Percentiles rank a stretch among this genome's conserved stretches.
Conservation (phyloP, 2,888 invertebrate species). For the Tinea pellionella region DNA sequence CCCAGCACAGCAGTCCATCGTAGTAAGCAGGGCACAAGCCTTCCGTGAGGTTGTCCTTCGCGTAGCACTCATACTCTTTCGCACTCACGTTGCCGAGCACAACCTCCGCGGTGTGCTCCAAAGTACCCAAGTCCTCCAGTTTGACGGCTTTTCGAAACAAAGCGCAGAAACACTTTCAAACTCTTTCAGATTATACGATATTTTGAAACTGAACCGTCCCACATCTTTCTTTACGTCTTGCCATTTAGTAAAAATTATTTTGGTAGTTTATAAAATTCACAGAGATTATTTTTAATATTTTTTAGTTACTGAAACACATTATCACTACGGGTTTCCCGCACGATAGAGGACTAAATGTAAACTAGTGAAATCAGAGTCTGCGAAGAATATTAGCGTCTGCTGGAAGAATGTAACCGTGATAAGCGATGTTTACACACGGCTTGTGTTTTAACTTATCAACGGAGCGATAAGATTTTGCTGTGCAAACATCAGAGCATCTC, state of each 20-base stretch:
- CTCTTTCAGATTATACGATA: background rate
- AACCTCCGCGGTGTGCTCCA: slow-evolving; percentile 30
- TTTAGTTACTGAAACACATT: background rate
- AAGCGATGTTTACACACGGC: slow-evolving; percentile 56
- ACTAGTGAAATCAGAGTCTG: slow-evolving; percentile 33
- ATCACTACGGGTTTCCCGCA: background rate
- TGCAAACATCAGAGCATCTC: slow-evolving; percentile 58
- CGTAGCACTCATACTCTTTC: slow-evolving; percentile 39
- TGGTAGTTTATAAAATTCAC: background rate
- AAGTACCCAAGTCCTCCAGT: slow-evolving; percentile 61
- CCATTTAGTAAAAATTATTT: background rate
- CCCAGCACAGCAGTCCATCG: slow-evolving; percentile 88
- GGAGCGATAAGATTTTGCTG: slow-evolving; percentile 48
- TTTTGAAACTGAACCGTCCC: background rate
- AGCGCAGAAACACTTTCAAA: background rate
- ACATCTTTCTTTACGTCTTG: background rate
- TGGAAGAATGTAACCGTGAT: slow-evolving; percentile 54
- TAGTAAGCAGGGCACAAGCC: slow-evolving; percentile 74
- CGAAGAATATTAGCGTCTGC: slow-evolving; percentile 39
- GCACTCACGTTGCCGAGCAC: slow-evolving; percentile 40
- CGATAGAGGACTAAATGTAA: background rate
- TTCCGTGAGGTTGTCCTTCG: slow-evolving; percentile 31
- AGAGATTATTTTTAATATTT: background rate
- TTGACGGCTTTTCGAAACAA: slow-evolving; percentile 30
- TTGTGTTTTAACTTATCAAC: slow-evolving; percentile 67